Percentiles rank a stretch among this genome's conserved stretches.
Evolutionary conservation across 2,888 invertebrate genomes (phyloP).

Genomic region (Aelia acuminata): DNA sequence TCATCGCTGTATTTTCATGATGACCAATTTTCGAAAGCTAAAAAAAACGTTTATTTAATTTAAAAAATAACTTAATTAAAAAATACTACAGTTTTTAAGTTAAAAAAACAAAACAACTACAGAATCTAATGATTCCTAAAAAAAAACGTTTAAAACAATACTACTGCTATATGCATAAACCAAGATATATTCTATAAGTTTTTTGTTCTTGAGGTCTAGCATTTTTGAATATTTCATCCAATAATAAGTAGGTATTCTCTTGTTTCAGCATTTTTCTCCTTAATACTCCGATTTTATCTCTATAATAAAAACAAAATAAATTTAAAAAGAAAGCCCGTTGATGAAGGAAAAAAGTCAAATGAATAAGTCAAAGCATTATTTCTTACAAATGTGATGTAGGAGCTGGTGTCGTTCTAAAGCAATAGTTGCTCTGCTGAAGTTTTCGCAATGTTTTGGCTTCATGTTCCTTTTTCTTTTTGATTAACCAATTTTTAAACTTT

Average conservation of each 20-base stretch:
- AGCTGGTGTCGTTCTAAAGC: conserved; percentile 64
- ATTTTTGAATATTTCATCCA: conserved; percentile 65
- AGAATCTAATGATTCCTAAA: background rate
- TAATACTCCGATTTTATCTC: conserved; percentile 65
- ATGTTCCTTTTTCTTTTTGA: conserved; percentile 65
- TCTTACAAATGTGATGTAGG: conserved; percentile 65
- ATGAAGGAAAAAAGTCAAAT: background rate
- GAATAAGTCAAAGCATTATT: too few relatives aligned
- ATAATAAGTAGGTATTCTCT: conserved; percentile 64
- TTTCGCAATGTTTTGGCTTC: conserved; percentile 63
- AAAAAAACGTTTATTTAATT: background rate
- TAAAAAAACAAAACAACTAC: background rate
- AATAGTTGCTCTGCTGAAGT: conserved; percentile 60
- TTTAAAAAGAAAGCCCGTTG: background rate
- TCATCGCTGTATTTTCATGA: background rate
- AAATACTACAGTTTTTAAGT: background rate
- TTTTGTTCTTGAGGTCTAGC: conserved; percentile 65
- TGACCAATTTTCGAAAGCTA: background rate
- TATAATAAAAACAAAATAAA: conserved; percentile 58
- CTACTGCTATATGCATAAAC: conserved; percentile 62
- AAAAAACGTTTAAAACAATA: background rate
- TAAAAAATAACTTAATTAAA: too few relatives aligned
- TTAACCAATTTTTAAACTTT: conserved; percentile 66
- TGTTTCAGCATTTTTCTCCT: conserved; percentile 63
- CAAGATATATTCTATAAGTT: conserved; percentile 66